Base-by-base conservation (phyloP, 2,797 vertebrate species). In the Antrozous pallidus region DNA sequence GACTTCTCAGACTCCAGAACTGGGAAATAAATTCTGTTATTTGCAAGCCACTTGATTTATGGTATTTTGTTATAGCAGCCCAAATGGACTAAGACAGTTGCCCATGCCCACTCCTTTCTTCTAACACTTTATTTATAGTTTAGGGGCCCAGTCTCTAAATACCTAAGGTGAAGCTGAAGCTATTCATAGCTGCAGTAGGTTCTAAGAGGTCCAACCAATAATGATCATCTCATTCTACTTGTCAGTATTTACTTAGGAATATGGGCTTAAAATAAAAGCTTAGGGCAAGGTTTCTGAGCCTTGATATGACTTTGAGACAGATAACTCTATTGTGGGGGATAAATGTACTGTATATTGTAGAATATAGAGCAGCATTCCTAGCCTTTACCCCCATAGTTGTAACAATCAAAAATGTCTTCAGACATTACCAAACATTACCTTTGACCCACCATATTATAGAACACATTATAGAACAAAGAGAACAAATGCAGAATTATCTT, bases 191-290 rank as follows among this genome's bases (percentile, higher is more conserved):
- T 80, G 14, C 51, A 63, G 12, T 65, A 82, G 45, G n/a, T 85
- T 79, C 49, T 96, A 47, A 94, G 58, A 91, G 65, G 65, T 73
- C 13, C 63, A 95, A 58, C 22, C 58, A 88, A 67, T 65, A 92
- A 70, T 38, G 33, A 24, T 51, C 65, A 88, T 61, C 7, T 95
- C 40, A 85, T 75, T 73, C 31, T 51, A 91, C 18, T 85, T 88
- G 26, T 73, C 28, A 87, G 17, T 69, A 17, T 69, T 78, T 83
- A 91, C 7, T 90, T 91, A 93, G 71, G 31, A 77, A 87, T 86
- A 86, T 3, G 91, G 33, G 33, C 45, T 90, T 85, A 93, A 91
- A 91, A 73, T 65, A 82, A 74, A 67, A 91, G 5, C 24, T 58
- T 75, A 74, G 38, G 36, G 38, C 22, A 94, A 5, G 17, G 54